Conservation (phyloP, 1,140 invertebrate species). For the Sitophilus oryzae region DNA sequence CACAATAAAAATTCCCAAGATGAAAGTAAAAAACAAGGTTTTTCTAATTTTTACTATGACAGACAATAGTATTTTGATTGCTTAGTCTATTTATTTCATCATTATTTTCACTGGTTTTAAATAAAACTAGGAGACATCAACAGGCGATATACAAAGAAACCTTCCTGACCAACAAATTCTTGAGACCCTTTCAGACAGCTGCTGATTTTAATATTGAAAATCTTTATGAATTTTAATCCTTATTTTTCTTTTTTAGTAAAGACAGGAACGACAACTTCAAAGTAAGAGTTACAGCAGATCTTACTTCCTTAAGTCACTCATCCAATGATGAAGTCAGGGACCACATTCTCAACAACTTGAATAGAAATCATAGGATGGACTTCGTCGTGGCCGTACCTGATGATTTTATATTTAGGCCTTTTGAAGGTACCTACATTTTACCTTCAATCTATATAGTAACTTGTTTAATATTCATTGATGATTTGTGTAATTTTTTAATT, state of each 20-base stretch:
- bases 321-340: slow-evolving; percentile 41
- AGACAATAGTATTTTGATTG: not conserved
- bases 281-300: slow-evolving; percentile 42
- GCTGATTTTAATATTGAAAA: too few relatives aligned
- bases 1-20: not conserved
- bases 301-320: slow-evolving; percentile 45
- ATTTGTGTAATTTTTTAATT: not conserved
- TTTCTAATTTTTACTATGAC: not conserved
- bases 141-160: not conserved
- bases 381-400: slow-evolving; percentile 34
- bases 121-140: not conserved
- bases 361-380: slow-evolving; percentile 39
- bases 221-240: not conserved
- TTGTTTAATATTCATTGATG: not conserved
- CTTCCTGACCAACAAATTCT: not conserved
- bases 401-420: slow-evolving; percentile 47
- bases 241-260: slow-evolving; percentile 32
- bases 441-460: not conserved
- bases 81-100: not conserved
- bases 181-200: not conserved
- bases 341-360: slow-evolving; percentile 39
- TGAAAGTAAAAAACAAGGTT: not conserved
- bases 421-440: slow-evolving; percentile 43
- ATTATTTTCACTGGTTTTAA: not conserved
- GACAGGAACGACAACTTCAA: slow-evolving; percentile 34